Evolutionary conservation across 2,888 invertebrate genomes (phyloP).

Genomic region (Baronia brevicornis): DNA sequence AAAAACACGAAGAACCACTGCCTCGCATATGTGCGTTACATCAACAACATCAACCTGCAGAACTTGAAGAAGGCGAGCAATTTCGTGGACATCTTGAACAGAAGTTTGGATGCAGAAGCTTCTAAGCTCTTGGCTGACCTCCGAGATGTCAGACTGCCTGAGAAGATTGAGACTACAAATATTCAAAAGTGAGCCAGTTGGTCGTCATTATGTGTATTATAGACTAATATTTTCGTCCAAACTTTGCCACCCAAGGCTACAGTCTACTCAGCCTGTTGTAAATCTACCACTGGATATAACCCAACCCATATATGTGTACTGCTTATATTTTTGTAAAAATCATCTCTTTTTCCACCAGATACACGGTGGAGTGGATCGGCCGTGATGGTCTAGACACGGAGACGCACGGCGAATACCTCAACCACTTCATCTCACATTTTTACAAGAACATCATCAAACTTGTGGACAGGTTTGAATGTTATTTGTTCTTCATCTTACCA

Average conservation of each 20-base stretch:
- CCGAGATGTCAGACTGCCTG: constrained; percentile 91
- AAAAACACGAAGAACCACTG: constrained; percentile 97
- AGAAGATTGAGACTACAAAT: constrained; percentile 91
- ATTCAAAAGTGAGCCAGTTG: constrained; percentile 82
- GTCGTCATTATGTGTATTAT: background rate
- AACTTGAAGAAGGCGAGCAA: constrained; percentile 95
- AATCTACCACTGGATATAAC: too few species aligned
- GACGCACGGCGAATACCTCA: constrained; percentile 94
- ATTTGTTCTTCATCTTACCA: constrained; percentile 1
- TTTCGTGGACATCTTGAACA: constrained; percentile 95
- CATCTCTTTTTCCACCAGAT: constrained; percentile 70
- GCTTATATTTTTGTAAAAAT: constrained; percentile 3
- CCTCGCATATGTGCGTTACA: constrained; percentile 94
- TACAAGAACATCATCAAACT: constrained; percentile 93
- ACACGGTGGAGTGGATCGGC: constrained; percentile 98
- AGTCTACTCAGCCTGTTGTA: too few species aligned
- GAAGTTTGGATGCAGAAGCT: constrained; percentile 95
- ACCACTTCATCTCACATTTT: constrained; percentile 95
- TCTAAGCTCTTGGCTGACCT: constrained; percentile 91
- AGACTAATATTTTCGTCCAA: background rate
- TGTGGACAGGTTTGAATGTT: constrained; percentile 82
- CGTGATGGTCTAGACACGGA: constrained; percentile 94
- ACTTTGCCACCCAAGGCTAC: too few species aligned
- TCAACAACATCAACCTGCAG: constrained; percentile 97
- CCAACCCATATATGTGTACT: background rate